phyloP scores from a whole-genome alignment of 92 coral and sea anemone genomes.

The Palythoa grandis region DNA sequence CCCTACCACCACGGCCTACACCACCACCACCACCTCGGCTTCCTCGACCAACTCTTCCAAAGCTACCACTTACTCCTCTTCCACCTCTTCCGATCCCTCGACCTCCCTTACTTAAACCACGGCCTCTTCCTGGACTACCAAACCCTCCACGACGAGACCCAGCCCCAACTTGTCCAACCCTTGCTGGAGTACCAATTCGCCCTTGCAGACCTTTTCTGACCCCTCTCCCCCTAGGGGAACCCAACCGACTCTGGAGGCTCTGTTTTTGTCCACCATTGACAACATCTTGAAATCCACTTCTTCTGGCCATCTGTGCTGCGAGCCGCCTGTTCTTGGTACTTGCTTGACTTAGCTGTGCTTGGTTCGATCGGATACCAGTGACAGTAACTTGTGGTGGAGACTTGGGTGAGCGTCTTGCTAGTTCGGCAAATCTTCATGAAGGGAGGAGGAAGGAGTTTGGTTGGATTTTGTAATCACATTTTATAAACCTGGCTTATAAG shows the following conservation, averaged over 20 bases:
- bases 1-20: conserved; percentile 53
- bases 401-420: conserved; percentile 76
- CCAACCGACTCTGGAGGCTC: conserved; percentile 68
- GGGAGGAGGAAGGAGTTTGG: conserved; percentile 68
- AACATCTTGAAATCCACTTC: conserved; percentile 87
- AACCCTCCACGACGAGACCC: conserved; percentile 40
- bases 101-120: conserved; percentile 51
- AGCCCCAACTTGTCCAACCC: conserved; percentile 39
- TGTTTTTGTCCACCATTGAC: conserved; percentile 49
- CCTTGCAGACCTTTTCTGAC: conserved; percentile 28
- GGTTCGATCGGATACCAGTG: conserved; percentile 78
- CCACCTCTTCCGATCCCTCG: conserved; percentile 56
- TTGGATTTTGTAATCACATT: conserved; percentile 67
- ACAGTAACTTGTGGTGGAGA: conserved; percentile 92
- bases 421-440: conserved; percentile 93
- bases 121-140: conserved; percentile 36
- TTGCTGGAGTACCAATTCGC: conserved; percentile 34
- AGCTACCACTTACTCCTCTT: conserved; percentile 34
- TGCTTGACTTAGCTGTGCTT: conserved; percentile 81
- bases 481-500: conserved; percentile 44
- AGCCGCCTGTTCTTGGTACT: conserved; percentile 91
- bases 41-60: conserved; percentile 63
- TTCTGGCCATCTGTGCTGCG: conserved; percentile 98
- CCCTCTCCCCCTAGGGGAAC: conserved; percentile 71
- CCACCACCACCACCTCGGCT: conserved; percentile 54